Percentiles rank a stretch among this genome's conserved stretches.
Conservation (phyloP, 2,797 vertebrate genomes). For the Labroides dimidiatus region DNA sequence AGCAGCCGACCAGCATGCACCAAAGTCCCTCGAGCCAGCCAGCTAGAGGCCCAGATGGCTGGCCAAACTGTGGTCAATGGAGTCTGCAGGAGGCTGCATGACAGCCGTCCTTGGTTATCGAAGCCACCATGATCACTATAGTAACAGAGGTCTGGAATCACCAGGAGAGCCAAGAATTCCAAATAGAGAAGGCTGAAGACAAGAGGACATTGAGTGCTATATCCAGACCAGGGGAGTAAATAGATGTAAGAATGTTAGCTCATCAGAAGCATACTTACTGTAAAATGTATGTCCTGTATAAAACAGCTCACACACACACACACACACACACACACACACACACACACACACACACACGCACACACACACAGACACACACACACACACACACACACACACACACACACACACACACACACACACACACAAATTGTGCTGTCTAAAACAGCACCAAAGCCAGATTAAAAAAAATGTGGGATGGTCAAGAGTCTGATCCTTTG, state of each 20-base stretch:
- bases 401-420: not conserved
- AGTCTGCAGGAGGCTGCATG: conserved; percentile 61
- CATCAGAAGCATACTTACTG: conserved; percentile 23
- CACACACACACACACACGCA: conserved; percentile 14
- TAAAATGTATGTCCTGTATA: conserved; percentile 37
- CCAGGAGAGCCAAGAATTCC: conserved; percentile 60
- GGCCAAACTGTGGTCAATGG: conserved; percentile 65
- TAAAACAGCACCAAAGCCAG: conserved; percentile 69
- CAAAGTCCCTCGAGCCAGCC: conserved; percentile 52
- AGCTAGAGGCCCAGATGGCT: conserved; percentile 63
- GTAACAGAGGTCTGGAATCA: conserved; percentile 65
- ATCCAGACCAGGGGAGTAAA: conserved; percentile 41
- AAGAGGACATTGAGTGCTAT: conserved; percentile 52
- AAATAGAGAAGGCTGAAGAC: conserved; percentile 49
- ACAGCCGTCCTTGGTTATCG: conserved; percentile 67
- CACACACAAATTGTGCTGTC: conserved; percentile 5
- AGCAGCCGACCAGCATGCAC: conserved; percentile 61
- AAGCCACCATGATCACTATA: conserved; percentile 59
- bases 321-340: not conserved
- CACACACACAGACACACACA: no score
- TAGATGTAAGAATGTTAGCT: conserved; percentile 28
- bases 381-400: not conserved
- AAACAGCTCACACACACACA: not conserved
- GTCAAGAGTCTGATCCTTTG: conserved; percentile 73
- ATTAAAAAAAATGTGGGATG: conserved; percentile 62